Conservation (phyloP, 2,797 vertebrate species). For the Sebastes paucispinis region DNA sequence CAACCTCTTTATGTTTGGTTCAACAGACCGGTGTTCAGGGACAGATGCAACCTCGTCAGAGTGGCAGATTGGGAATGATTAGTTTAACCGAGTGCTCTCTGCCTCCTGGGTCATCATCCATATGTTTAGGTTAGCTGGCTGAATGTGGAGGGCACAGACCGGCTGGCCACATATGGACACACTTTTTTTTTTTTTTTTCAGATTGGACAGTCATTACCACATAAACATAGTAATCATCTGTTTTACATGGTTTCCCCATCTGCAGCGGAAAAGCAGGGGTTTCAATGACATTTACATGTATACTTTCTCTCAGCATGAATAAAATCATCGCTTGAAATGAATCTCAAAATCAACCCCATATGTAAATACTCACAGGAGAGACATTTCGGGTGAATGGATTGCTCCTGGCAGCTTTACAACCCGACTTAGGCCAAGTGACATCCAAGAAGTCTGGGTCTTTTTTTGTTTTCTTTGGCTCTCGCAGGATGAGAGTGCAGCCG, state of each 20-base stretch:
- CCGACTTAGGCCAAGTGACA: conserved; percentile 45
- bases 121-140: conserved; percentile 69
- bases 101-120: conserved; percentile 69
- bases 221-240: conserved; percentile 52
- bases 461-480: conserved; percentile 66
- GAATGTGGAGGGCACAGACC: conserved; percentile 27
- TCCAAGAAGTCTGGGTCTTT: conserved; percentile 49
- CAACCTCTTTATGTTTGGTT: conserved; percentile 14
- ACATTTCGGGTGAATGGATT: conserved; percentile 22
- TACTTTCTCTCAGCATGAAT: conserved; percentile 30
- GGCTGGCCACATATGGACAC: conserved; percentile 53
- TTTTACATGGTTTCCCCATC: conserved; percentile 7
- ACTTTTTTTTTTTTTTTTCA: conserved; percentile 13
- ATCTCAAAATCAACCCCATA: conserved; percentile 54
- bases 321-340: conserved; percentile 28
- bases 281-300: conserved; percentile 19
- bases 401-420: conserved; percentile 58
- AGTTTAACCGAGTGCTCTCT: conserved; percentile 53
- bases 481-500: conserved; percentile 48
- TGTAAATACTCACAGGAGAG: conserved; percentile 44
- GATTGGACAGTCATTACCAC: conserved; percentile 22
- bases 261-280: conserved; percentile 14
- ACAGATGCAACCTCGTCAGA: conserved; percentile 46
- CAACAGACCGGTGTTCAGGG: conserved; percentile 37
- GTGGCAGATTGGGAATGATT: conserved; percentile 71